A percentile compares a stretch with the other conserved stretches of the same genome.
These are phyloP conservation scores for Cyanistes caeruleus DNA, from an alignment of 2,113 vertebrate genomes.

Conservation along the genomic window DNA sequence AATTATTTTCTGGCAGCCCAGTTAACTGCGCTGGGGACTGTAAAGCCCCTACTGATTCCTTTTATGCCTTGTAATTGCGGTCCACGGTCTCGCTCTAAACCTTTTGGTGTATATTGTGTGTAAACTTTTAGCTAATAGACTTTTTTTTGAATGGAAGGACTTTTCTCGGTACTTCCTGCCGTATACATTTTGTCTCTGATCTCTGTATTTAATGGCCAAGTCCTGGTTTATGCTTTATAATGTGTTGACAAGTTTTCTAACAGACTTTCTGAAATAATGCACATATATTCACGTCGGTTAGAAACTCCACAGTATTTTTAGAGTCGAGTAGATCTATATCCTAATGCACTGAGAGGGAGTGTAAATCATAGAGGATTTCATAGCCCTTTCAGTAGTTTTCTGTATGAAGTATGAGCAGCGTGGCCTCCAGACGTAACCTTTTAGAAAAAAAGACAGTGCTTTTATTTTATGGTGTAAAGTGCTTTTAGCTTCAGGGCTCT, in stretches of 20 bases:
- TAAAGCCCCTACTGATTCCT: constrained; percentile 64
- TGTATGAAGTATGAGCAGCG: constrained; percentile 84
- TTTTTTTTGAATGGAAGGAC: constrained; percentile 67
- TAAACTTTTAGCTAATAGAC: constrained; percentile 65
- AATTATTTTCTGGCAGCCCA: constrained; percentile 72
- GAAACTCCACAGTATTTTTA: constrained; percentile 78
- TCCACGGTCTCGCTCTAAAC: constrained; percentile 57
- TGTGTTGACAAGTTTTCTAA: constrained; percentile 83
- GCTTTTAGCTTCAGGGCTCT: constrained; percentile 84
- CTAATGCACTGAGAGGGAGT: constrained; percentile 79
- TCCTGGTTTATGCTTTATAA: constrained; percentile 80
- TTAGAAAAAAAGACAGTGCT: constrained; percentile 84
- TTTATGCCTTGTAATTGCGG: constrained; percentile 61
- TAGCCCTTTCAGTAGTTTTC: constrained; percentile 85
- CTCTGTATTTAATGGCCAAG: constrained; percentile 77
- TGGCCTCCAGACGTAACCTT: constrained; percentile 86
- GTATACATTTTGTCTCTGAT: constrained; percentile 72
- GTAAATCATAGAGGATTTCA: constrained; percentile 85
- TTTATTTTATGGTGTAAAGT: constrained; percentile 88
- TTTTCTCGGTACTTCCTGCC: constrained; percentile 72
- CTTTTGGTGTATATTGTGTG: constrained; percentile 61
- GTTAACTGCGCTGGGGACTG: constrained; percentile 62
- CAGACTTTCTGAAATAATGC: constrained; percentile 83
- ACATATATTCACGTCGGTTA: constrained; percentile 79
- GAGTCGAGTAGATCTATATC: constrained; percentile 80